Evolutionary conservation across 2,113 vertebrate genomes (phyloP).

Genomic region (Cinclus cinclus): DNA sequence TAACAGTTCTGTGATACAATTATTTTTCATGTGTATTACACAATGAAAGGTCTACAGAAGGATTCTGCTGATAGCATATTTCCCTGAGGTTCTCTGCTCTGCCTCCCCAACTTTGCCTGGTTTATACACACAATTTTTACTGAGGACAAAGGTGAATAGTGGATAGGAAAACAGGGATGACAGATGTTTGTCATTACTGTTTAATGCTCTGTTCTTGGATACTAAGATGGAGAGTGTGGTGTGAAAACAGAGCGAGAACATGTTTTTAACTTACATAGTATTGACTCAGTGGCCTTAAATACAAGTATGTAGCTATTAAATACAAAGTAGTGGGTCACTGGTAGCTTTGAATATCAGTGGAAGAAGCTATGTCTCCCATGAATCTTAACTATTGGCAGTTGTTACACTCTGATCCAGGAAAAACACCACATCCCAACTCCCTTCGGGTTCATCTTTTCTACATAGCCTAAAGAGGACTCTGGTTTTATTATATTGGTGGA

Average conservation of each 20-base stretch:
- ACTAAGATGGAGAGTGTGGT: not conserved
- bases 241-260: not conserved
- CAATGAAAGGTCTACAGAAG: slow-evolving; percentile 31
- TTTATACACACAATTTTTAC: not conserved
- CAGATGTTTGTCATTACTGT: slow-evolving; percentile 9
- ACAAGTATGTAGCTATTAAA: not conserved
- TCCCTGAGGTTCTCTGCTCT: slow-evolving; percentile 32
- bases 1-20: slow-evolving; percentile 38
- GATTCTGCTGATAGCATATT: slow-evolving; percentile 33
- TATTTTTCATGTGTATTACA: slow-evolving; percentile 25
- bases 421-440: not conserved
- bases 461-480: not conserved
- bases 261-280: not conserved
- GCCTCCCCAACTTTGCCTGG: not conserved
- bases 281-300: not conserved
- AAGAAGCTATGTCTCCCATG: not conserved
- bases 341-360: not conserved
- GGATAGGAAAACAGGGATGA: not conserved
- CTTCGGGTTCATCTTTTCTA: not conserved
- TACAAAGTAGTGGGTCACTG: not conserved
- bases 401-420: not conserved
- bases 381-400: not conserved
- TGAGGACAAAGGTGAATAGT: slow-evolving; percentile 17
- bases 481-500: not conserved
- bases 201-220: not conserved